Evolutionary conservation across 2,888 invertebrate genomes (phyloP).

Genomic region (Tribolium freemani): DNA sequence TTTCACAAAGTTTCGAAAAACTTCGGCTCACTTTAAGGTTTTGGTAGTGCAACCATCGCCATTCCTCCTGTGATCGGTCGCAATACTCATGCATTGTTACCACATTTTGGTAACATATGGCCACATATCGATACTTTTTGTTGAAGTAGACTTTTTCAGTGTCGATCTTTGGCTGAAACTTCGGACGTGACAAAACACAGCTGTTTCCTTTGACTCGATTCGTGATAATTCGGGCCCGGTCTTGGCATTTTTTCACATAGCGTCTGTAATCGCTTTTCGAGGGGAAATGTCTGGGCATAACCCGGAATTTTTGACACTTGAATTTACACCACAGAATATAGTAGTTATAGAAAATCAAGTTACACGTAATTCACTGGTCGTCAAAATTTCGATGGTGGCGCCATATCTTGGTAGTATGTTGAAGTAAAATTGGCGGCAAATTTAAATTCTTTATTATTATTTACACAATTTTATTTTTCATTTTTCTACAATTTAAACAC

Average conservation of each 20-base stretch:
- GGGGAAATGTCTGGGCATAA: conserved; percentile 18
- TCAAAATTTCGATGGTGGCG: too few species aligned
- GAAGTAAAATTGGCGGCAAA: too few species aligned
- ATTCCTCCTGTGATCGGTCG: conserved; percentile 9
- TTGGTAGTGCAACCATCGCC: conserved; percentile 21
- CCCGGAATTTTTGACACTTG: neutral
- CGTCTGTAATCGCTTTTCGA: conserved; percentile 23
- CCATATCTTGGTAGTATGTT: too few species aligned
- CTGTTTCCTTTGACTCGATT: neutral
- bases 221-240: neutral
- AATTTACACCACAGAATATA: neutral
- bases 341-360: too few species aligned
- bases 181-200: neutral
- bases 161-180: conserved; percentile 3
- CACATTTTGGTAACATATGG: conserved; percentile 6
- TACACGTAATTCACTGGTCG: too few species aligned
- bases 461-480: too few species aligned
- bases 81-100: neutral
- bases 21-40: neutral
- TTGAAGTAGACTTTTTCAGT: conserved; percentile 17
- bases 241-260: conserved; percentile 7
- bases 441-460: too few species aligned
- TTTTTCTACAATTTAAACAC: too few species aligned
- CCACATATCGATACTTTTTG: conserved; percentile 17
- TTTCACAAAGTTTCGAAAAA: neutral